These are phyloP conservation scores for Medauroidea extradentata DNA, from an alignment of 1,140 invertebrate genomes.

Conservation along the genomic window DNA sequence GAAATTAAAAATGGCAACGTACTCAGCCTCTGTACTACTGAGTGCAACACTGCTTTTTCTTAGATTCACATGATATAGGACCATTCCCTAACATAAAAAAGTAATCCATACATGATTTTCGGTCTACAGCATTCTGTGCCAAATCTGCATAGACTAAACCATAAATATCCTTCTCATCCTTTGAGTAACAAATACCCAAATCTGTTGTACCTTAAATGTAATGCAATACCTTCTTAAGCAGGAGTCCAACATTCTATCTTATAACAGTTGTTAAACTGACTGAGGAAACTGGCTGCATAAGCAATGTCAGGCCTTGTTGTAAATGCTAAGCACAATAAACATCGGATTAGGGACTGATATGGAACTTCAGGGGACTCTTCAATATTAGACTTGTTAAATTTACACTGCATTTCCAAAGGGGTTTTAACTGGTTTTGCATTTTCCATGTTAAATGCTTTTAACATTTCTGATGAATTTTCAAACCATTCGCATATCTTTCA, in stretches of 20 bases:
- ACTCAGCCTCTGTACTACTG: no score
- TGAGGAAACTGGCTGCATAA: constrained; percentile 42
- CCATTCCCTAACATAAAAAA: no score
- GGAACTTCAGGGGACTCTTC: constrained; percentile 5
- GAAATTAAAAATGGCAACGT: no score
- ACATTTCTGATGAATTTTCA: constrained; percentile 14
- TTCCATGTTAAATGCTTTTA: constrained; percentile 30
- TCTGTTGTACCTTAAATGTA: constrained; percentile 40
- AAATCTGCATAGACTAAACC: no score
- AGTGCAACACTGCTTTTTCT: no score
- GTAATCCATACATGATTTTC: no score
- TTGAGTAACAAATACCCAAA: constrained; percentile 22
- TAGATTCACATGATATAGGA: no score
- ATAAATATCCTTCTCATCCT: background rate
- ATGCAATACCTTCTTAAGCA: constrained; percentile 41
- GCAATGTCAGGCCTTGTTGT: constrained; percentile 46
- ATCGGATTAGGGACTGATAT: constrained; percentile 35
- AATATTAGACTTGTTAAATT: constrained; percentile 9
- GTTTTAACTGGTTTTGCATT: constrained; percentile 26
- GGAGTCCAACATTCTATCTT: constrained; percentile 36
- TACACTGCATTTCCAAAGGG: constrained; percentile 24
- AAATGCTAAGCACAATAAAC: constrained; percentile 43
- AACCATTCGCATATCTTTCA: background rate
- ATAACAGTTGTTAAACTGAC: constrained; percentile 42
- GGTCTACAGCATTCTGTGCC: background rate